Base-by-base conservation (phyloP, 2,888 invertebrate genomes). In the Adela reaumurella region DNA sequence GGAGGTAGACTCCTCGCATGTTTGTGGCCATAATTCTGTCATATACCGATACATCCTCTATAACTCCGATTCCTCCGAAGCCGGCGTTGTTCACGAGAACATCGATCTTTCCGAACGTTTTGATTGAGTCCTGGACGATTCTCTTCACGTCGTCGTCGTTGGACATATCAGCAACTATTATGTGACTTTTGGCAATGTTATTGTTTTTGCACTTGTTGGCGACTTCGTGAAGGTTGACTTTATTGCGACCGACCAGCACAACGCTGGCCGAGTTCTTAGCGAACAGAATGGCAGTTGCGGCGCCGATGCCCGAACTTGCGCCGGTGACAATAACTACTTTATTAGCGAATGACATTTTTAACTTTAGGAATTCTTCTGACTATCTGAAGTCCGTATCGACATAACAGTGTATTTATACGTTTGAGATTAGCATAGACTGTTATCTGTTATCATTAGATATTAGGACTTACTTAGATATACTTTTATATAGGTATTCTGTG, bases 1-100 rank as follows among this genome's bases (percentile, higher is more conserved):
- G 59, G 5, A 63, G 52, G 51, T 67, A 71, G 66, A 62, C 28
- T 29, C 68, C 70, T 14, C 73, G 67, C 4, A 70, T 53, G 56
- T 74, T 74, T 29, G 69, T 72, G 11, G 59, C 58, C 57, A 70
- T 62, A 47, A 72, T 61, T 17, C 55, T 55, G 50, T 74, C 74
- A 50, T 62, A 70, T 45, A 58, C 59, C 11, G 60, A 57, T 16
- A 64, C 58, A 0, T 94, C 90, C 51, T 84, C 88, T 2, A 46
- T 8, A 4, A 43, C 62, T 11, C 58, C 55, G 53, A 65, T 53
- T 11, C 58, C 48, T 42, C 66, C 59, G 3, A 68, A 57, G 3
- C 54, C 56, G 10, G 56, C 56, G 35, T 56, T 56, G 46, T 56
- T 56, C n/a, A 56, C 46, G 1, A 56, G 49, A 8, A 56, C 49